Percentiles rank a stretch among this genome's conserved stretches.
Evolutionary conservation across 2,888 invertebrate species (phyloP).

Genomic region (Aradus depressus): DNA sequence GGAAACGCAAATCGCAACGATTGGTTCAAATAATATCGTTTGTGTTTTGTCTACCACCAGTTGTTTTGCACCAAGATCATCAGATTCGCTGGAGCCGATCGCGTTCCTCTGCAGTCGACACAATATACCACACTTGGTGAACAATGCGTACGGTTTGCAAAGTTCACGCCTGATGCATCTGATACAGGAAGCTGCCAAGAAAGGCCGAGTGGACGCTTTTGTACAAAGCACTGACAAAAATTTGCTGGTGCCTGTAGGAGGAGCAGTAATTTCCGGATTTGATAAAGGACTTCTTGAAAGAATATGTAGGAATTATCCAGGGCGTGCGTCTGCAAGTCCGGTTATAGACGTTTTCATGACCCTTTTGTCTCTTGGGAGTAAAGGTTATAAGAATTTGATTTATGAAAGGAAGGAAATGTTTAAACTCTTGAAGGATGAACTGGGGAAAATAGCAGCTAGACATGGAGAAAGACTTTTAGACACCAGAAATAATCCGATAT

Average conservation of each 20-base stretch:
- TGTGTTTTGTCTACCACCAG: constrained; percentile 62
- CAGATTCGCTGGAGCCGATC: constrained; percentile 51
- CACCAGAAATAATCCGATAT: constrained; percentile 57
- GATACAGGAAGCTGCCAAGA: constrained; percentile 49
- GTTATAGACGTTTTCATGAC: constrained; percentile 66
- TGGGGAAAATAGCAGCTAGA: constrained; percentile 43
- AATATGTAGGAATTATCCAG: constrained; percentile 61
- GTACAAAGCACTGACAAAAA: constrained; percentile 80
- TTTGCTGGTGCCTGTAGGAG: constrained; percentile 73
- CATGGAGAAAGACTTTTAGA: constrained; percentile 49
- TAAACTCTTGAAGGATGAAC: constrained; percentile 46
- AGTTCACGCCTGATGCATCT: constrained; percentile 52
- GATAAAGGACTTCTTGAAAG: constrained; percentile 48
- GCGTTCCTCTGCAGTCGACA: constrained; percentile 49
- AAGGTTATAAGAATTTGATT: constrained; percentile 50
- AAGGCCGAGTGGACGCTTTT: constrained; percentile 62
- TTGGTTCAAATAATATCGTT: constrained; percentile 50
- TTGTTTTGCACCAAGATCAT: constrained; percentile 68
- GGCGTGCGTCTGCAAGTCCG: constrained; percentile 60
- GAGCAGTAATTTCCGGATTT: constrained; percentile 64
- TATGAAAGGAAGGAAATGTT: constrained; percentile 48
- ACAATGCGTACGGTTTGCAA: constrained; percentile 77
- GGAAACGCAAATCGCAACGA: constrained; percentile 44
- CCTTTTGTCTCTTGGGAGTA: constrained; percentile 53
- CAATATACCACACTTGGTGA: constrained; percentile 61